Base-by-base conservation (phyloP, 2,888 invertebrate species). In the Apamea epomidion region DNA sequence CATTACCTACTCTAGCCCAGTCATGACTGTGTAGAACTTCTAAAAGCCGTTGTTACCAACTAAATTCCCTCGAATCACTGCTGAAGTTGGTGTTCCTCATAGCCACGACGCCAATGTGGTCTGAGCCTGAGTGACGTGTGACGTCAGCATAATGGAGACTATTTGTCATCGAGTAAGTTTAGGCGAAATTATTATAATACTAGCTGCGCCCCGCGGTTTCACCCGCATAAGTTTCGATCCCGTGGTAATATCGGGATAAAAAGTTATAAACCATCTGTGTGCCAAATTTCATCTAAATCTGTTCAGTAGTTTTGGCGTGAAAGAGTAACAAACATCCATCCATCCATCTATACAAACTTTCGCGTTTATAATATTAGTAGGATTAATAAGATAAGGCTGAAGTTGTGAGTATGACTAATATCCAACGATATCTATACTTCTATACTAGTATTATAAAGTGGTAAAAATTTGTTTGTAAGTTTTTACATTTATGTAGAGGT, bases 11-110 rank as follows among this genome's bases (percentile, higher is more conserved):
- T 51, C 2, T 18, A 60, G 25, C n/a, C 18, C 37, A 48, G 71
- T 48, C 67, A 80, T 79, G 70, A 62, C 51, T 69, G 18, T 29
- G 60, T 65, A 65, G 16, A 70, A 54, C 51, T 45, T 10, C 54
- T 76, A 54, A 85, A 81, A 83, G 73, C 76, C 45, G 25, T 73
- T 85, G 71, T 85, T 58, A 32, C 32, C 29, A 74, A 76, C 74
- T 64, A 60, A 85, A 81, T 71, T 76, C 18, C 29, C 62, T 74
- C n/a, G 69, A 79, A 79, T 79, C 80, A 74, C n/a, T 64, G 32
- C 48, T 68, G 18, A 67, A 73, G 65, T 82, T 62, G 71, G 60
- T 37, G 42, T 75, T 76, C 70, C 70, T 76, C 75, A 75, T 37
- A 42, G n/a, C n/a, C 14, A 60, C 54, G 14, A 62, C 62, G 42